A percentile compares a stretch with the other conserved stretches of the same genome.
These are phyloP conservation scores for Stenotaenia linearis DNA, from an alignment of 2,888 invertebrate genomes.

Conservation along the genomic window DNA sequence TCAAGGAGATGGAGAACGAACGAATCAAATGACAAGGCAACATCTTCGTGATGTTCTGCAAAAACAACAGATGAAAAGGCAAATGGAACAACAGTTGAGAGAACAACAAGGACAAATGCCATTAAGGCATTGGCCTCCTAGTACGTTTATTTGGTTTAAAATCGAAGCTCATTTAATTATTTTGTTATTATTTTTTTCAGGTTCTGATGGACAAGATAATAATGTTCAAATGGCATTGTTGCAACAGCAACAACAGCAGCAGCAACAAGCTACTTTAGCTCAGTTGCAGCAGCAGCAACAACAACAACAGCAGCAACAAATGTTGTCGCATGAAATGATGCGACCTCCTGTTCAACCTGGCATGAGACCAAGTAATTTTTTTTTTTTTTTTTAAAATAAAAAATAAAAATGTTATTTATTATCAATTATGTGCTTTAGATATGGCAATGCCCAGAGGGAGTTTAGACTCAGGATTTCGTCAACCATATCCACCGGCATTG, in stretches of 20 bases:
- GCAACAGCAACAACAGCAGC: constrained; percentile 35
- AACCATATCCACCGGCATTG: constrained; percentile 37
- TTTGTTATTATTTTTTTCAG: not conserved
- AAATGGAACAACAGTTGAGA: constrained; percentile 43
- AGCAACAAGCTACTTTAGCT: constrained; percentile 48
- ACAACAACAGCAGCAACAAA: constrained; percentile 54
- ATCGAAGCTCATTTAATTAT: too few species aligned
- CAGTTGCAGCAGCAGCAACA: constrained; percentile 43
- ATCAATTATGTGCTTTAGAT: not conserved
- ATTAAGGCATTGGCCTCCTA: constrained; percentile 41
- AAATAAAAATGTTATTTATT: not conserved
- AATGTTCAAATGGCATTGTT: constrained; percentile 13
- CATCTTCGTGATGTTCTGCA: constrained; percentile 76
- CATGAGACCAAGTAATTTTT: constrained; percentile 11
- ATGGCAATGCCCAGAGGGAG: not conserved
- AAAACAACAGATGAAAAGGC: constrained; percentile 56
- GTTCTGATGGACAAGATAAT: constrained; percentile 2
- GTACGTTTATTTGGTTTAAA: not conserved
- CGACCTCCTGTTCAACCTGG: constrained; percentile 43
- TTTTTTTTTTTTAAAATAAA: not conserved
- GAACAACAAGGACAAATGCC: constrained; percentile 49
- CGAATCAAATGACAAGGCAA: constrained; percentile 52
- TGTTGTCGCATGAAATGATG: constrained; percentile 53
- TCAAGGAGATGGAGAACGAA: constrained; percentile 1
- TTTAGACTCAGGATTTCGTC: constrained; percentile 36